Evolutionary conservation across 2,888 invertebrate genomes (phyloP), one percentile per base, ranked within the genome.

Genomic region (Acrocyrtus sp.): DNA sequence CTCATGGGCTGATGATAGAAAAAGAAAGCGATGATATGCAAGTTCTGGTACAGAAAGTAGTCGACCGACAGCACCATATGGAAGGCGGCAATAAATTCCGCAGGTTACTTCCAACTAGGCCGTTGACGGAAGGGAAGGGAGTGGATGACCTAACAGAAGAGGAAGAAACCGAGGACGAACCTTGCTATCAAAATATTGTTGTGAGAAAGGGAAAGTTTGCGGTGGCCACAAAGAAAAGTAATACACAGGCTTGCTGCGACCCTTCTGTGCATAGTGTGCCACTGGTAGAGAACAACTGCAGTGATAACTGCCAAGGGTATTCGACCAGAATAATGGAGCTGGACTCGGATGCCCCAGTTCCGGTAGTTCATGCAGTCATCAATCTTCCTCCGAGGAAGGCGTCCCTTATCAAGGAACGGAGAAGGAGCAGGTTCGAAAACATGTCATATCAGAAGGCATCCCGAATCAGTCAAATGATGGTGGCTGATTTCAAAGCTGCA

Each of bases 391-490:
- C 79, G 3, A 43, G 78, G 19, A 72, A 68, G 29, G 74, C 67
- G 8, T 73, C 67, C 24, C 48, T 69, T 8, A 78, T 80, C 21
- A 68, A 74, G 39, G 74, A 77, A 43, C 45, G 77, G 41, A 45
- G 78, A 12, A 50, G 73, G 6, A 74, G 60, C 15, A 63, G 56
- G 15, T 26, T 68, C 26, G 77, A 74, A 39, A 74, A 77, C 50
- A 53, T 72, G 50, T 62, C 72, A 2, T 80, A 75, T 58, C 76
- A 79, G 61, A 80, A 72, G 41, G 75, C 80, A 1, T 58, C 76
- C 5, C 48, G 79, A n/a, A 62, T 80, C 21, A 79, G 74, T 74
- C 78, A 79, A 58, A 41, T 76, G 60, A 80, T 80, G 80, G 56
- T 73, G 17, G 70, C 79, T 2, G 79, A 80, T 8, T 79, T 74